Evolutionary conservation across 2,888 invertebrate species (phyloP).

Genomic region (Trichopoda pennipes): DNA sequence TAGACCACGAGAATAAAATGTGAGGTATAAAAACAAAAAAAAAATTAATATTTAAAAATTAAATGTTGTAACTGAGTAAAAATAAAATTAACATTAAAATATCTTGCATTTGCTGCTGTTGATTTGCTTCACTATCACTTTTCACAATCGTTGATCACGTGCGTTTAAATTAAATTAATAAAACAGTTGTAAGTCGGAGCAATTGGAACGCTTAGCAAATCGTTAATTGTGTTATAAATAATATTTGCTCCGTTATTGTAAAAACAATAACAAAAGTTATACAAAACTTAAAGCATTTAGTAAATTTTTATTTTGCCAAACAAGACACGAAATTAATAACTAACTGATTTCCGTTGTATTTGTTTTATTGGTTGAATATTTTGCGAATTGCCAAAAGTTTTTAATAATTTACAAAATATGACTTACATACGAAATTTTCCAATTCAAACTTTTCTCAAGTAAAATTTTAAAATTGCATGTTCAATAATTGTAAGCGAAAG

Average conservation of each 20-base stretch:
- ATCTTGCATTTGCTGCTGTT: not conserved
- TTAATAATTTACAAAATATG: too few species aligned
- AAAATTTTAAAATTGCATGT: conserved; percentile 24
- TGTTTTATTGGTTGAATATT: too few species aligned
- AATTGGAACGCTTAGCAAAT: not conserved
- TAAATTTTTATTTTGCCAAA: too few species aligned
- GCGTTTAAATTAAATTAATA: not conserved
- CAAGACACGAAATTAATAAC: not conserved
- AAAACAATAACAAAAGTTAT: too few species aligned
- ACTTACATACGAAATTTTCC: not conserved
- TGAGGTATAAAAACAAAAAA: not conserved
- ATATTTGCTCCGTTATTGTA: too few species aligned
- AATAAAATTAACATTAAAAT: conserved; percentile 10
- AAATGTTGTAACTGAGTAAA: conserved; percentile 9
- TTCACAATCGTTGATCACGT: conserved; percentile 11
- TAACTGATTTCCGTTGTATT: not conserved
- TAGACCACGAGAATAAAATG: not conserved
- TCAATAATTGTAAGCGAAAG: conserved; percentile 29
- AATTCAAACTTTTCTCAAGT: conserved; percentile 37
- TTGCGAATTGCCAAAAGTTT: too few species aligned
- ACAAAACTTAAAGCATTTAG: too few species aligned
- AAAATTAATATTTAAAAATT: not conserved
- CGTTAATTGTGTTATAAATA: too few species aligned
- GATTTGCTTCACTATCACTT: not conserved
- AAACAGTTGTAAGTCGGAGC: not conserved